These are phyloP conservation scores for Dynastes hyllus DNA, from an alignment of 2,888 invertebrate genomes.

Conservation along the genomic window DNA sequence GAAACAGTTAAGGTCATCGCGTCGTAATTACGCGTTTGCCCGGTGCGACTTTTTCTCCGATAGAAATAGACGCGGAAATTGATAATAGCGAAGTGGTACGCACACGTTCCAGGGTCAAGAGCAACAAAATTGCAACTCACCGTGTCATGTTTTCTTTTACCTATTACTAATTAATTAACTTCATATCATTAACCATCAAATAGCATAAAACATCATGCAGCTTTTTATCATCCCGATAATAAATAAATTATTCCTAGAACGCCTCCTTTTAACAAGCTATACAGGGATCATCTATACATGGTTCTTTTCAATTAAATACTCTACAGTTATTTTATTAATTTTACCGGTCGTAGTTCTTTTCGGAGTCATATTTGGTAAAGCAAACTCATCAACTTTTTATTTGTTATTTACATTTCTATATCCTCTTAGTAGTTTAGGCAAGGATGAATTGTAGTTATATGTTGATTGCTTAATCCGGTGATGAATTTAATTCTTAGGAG, in stretches of 20 bases:
- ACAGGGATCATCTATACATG: no score
- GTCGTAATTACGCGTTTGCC: constrained; percentile 14
- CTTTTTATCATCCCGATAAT: background rate
- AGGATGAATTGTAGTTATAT: no score
- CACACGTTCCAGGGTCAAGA: constrained; percentile 10
- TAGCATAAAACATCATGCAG: no score
- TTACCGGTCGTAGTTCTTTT: no score
- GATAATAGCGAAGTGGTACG: background rate
- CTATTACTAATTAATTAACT: background rate
- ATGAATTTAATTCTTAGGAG: no score
- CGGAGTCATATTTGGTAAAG: no score
- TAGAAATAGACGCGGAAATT: constrained; percentile 28
- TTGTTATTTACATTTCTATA: no score
- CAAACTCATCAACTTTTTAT: no score
- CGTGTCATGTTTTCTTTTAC: background rate
- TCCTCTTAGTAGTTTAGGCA: no score
- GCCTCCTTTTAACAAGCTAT: background rate
- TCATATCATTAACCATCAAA: background rate
- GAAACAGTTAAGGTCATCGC: constrained; percentile 35
- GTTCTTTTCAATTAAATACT: no score
- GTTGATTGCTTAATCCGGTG: no score
- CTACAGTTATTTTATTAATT: no score
- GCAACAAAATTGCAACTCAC: constrained; percentile 15
- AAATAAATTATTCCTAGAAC: background rate
- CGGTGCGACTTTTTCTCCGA: background rate